These are phyloP conservation scores for Hedya salicella DNA, from an alignment of 2,888 invertebrate species.

Conservation along the genomic window DNA sequence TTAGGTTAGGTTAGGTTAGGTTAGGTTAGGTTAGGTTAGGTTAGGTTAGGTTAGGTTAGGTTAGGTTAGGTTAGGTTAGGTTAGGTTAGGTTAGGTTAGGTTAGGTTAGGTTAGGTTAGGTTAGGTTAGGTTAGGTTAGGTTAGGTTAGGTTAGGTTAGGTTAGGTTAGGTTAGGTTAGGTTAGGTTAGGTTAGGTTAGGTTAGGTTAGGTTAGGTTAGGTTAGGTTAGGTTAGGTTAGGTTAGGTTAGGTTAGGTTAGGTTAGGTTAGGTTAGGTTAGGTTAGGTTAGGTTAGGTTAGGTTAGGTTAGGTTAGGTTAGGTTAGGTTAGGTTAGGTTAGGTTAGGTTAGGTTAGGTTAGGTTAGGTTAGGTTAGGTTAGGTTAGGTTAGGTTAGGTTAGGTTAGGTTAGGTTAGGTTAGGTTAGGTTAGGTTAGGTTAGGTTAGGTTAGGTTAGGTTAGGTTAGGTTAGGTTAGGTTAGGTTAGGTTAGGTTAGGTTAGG, in stretches of 20 bases:
- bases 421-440: constrained; percentile 43
- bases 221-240: constrained; percentile 40
- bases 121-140: constrained; percentile 47
- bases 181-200: constrained; percentile 30
- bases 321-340: constrained; percentile 25
- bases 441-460: constrained; percentile 50
- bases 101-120: constrained; percentile 47
- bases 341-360: constrained; percentile 24
- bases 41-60: constrained; percentile 40
- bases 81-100: constrained; percentile 47
- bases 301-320: constrained; percentile 26
- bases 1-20: constrained; percentile 31
- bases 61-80: constrained; percentile 38
- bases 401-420: constrained; percentile 39
- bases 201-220: constrained; percentile 38
- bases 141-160: constrained; percentile 45
- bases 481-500: constrained; percentile 46
- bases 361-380: constrained; percentile 31
- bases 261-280: constrained; percentile 40
- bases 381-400: constrained; percentile 29
- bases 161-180: constrained; percentile 28
- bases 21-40: constrained; percentile 34
- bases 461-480: constrained; percentile 50
- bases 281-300: constrained; percentile 31
- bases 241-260: constrained; percentile 40